Percentiles rank a stretch among this genome's conserved stretches.
phyloP scores from a whole-genome alignment of 2,888 invertebrate species.

The Herminia tarsipennalis region DNA sequence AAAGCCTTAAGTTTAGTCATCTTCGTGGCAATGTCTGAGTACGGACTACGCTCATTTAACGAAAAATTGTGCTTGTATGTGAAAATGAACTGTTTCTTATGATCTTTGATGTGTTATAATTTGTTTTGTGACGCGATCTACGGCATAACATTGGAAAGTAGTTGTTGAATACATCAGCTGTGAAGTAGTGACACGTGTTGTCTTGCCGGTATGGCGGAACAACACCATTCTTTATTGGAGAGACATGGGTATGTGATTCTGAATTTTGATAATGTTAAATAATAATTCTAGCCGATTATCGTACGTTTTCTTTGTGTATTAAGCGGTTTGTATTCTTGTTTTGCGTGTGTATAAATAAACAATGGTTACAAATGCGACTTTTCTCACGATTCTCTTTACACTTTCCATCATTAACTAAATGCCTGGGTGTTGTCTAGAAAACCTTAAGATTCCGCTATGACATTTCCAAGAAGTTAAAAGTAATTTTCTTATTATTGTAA shows the following conservation, averaged over 20 bases:
- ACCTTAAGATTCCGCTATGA: conserved; percentile 21
- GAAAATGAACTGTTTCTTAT: conserved; percentile 7
- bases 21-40: conserved; percentile 51
- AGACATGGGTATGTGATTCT: conserved; percentile 46
- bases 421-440: conserved; percentile 32
- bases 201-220: conserved; percentile 69
- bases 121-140: neutral
- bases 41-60: conserved; percentile 41
- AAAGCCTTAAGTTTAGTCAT: conserved; percentile 66
- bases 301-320: conserved; percentile 4
- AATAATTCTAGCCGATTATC: no score
- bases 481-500: no score
- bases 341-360: conserved; percentile 38
- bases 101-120: conserved; percentile 3
- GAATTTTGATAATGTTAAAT: no score
- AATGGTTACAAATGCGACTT: conserved; percentile 30
- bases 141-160: conserved; percentile 17
- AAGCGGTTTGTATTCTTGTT: conserved; percentile 22
- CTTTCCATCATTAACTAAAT: conserved; percentile 45
- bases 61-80: conserved; percentile 20
- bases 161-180: conserved; percentile 35
- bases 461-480: no score
- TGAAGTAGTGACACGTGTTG: conserved; percentile 28
- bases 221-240: conserved; percentile 54
- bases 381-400: conserved; percentile 51